Evolutionary conservation across 2,797 vertebrate species (phyloP).

Genomic region (Clarias laeviceps): DNA sequence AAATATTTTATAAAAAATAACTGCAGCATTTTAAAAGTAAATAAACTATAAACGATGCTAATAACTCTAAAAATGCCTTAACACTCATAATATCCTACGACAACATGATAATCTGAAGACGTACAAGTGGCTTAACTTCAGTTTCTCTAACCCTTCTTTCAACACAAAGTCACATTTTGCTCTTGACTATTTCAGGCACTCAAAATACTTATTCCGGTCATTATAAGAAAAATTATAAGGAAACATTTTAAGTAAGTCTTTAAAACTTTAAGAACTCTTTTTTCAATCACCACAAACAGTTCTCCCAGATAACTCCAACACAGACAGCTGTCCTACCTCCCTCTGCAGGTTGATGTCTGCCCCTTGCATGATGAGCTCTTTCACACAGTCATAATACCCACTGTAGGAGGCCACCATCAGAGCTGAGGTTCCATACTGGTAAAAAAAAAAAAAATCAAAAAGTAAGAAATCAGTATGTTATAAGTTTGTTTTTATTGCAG

Average conservation of each 20-base stretch:
- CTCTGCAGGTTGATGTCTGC: slow-evolving; percentile 96
- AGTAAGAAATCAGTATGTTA: neutral
- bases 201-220: neutral
- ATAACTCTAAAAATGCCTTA: neutral
- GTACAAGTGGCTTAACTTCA: neutral
- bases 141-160: neutral
- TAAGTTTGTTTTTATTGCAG: neutral
- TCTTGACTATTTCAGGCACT: slow-evolving; percentile 1
- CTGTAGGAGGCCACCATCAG: slow-evolving; percentile 95
- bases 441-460: neutral
- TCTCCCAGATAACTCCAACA: neutral
- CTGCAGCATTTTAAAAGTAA: neutral
- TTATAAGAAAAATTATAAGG: neutral
- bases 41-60: neutral
- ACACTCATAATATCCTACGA: neutral
- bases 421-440: slow-evolving; percentile 88
- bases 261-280: neutral
- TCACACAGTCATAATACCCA: slow-evolving; percentile 85
- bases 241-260: neutral
- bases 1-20: neutral
- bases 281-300: neutral
- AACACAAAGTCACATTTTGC: neutral
- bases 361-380: slow-evolving; percentile 92
- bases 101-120: neutral
- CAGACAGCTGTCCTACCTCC: slow-evolving; percentile 78